Conservation (phyloP, 2,888 invertebrate species). For the Cartodere bifasciata region DNA sequence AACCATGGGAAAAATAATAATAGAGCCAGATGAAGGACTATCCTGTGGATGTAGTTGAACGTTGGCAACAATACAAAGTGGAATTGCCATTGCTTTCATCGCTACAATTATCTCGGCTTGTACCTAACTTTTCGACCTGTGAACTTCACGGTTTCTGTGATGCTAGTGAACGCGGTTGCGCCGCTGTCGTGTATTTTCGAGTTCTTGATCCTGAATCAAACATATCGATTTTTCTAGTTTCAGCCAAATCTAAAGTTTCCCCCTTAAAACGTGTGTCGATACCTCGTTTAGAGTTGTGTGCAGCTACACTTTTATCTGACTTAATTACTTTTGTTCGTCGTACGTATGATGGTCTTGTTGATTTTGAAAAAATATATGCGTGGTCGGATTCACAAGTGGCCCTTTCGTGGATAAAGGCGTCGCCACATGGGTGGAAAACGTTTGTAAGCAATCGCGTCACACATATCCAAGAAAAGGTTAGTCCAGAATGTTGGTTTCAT, state of each 20-base stretch:
- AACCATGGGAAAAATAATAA: too few relatives aligned
- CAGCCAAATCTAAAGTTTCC: conserved; percentile 12
- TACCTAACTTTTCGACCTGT: conserved; percentile 3
- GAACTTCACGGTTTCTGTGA: conserved; percentile 15
- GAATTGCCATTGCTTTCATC: conserved; percentile 7
- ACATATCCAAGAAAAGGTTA: too few relatives aligned
- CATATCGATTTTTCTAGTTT: conserved; percentile 6
- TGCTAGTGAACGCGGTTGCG: conserved; percentile 12
- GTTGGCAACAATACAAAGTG: conserved; percentile 7
- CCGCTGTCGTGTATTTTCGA: conserved; percentile 12
- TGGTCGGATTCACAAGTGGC: conserved; percentile 6
- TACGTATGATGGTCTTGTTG: not conserved
- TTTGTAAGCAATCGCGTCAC: conserved; percentile 3
- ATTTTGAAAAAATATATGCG: conserved; percentile 1
- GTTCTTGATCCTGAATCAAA: conserved; percentile 9
- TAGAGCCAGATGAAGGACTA: too few relatives aligned
- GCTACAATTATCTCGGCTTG: conserved; percentile 10
- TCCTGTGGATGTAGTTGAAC: conserved; percentile 5
- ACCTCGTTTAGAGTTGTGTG: conserved; percentile 12
- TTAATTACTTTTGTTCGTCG: conserved; percentile 1
- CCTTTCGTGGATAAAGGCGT: conserved; percentile 5
- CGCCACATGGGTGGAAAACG: conserved; percentile 5
- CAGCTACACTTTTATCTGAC: not conserved
- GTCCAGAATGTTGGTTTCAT: too few relatives aligned
- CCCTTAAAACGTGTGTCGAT: conserved; percentile 14